Conservation (phyloP, 2,113 vertebrate genomes). For the Papio anubis region DNA sequence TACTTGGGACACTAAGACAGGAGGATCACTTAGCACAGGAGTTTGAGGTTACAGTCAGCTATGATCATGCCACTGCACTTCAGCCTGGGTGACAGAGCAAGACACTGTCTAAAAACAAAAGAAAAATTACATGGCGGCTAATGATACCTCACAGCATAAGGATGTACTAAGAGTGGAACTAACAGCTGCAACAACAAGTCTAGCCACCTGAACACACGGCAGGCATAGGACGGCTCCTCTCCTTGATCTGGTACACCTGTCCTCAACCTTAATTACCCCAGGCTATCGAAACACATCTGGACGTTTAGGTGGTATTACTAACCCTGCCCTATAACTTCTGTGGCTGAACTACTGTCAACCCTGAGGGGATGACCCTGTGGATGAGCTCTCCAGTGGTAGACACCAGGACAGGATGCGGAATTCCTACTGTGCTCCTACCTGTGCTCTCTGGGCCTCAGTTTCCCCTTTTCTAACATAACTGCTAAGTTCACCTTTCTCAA, state of each 20-base stretch:
- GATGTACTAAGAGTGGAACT: background rate
- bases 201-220: background rate
- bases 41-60: too few relatives aligned
- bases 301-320: background rate
- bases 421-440: background rate
- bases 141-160: background rate
- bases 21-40: too few relatives aligned
- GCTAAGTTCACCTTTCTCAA: background rate
- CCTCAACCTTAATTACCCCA: background rate
- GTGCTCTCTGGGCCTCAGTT: background rate
- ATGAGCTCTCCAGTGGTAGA: background rate
- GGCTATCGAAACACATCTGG: background rate
- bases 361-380: background rate
- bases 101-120: too few relatives aligned
- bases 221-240: background rate
- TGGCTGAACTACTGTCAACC: background rate
- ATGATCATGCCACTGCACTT: too few relatives aligned
- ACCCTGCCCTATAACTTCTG: slow-evolving; percentile 7
- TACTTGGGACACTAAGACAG: too few relatives aligned
- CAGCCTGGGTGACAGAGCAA: too few relatives aligned
- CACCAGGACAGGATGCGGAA: background rate
- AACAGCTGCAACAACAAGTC: accelerated
- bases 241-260: background rate
- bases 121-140: too few relatives aligned
- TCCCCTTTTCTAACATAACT: background rate